These are phyloP conservation scores for honey bee (Apis mellifera) DNA, from an alignment of 1,140 invertebrate species.

Conservation along the genomic window DNA sequence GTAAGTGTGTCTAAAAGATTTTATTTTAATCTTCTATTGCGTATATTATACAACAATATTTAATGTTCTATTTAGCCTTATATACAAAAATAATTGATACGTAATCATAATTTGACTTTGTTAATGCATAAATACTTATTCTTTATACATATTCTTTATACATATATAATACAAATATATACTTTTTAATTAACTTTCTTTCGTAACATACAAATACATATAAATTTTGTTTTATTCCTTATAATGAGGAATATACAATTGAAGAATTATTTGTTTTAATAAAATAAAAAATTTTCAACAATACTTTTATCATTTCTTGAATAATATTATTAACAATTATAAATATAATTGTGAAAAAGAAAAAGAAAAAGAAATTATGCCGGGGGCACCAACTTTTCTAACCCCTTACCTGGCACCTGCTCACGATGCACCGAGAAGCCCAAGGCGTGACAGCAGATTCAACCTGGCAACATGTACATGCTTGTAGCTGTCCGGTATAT, in stretches of 20 bases:
- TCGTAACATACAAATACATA: not conserved
- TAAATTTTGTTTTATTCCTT: not conserved
- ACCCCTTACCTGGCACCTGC: slow-evolving; percentile 63
- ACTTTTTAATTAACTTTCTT: not conserved
- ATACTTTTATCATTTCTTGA: not conserved
- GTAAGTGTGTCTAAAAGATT: not conserved
- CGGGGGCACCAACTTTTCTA: slow-evolving; percentile 60
- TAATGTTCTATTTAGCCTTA: not conserved
- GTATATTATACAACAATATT: not conserved
- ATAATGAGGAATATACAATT: not conserved
- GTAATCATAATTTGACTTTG: not conserved
- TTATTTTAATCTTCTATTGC: not conserved
- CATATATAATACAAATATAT: not conserved
- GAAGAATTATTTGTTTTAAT: no score
- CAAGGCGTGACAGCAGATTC: slow-evolving; percentile 63
- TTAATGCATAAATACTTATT: not conserved
- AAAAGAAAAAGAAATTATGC: slow-evolving; percentile 32
- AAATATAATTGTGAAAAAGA: not conserved
- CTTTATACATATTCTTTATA: no score
- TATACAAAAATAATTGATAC: not conserved
- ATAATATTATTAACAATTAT: no score
- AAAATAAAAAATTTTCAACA: not conserved
- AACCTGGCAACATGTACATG: slow-evolving; percentile 56
- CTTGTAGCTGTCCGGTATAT: slow-evolving; percentile 44
- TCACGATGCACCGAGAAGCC: slow-evolving; percentile 57